Conservation (phyloP, 1,140 invertebrate species). For the Aphelenchoides besseyi region DNA sequence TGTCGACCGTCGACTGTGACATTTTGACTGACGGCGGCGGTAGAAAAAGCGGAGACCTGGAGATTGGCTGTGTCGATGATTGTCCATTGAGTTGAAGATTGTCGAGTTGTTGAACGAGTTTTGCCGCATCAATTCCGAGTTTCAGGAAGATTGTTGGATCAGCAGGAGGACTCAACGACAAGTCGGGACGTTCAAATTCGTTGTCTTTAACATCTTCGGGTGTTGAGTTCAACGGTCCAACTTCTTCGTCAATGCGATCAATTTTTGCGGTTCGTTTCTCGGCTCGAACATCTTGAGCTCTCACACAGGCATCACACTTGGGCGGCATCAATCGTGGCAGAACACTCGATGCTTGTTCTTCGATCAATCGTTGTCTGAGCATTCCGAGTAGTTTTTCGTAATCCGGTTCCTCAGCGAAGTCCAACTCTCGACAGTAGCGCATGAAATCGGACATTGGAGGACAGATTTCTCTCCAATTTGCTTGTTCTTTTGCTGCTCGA, state of each 20-base stretch:
- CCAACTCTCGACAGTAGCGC: slow-evolving; percentile 40
- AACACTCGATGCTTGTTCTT: slow-evolving; percentile 10
- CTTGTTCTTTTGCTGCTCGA: slow-evolving; percentile 40
- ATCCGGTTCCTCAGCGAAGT: slow-evolving; percentile 41
- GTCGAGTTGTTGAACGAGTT: neutral
- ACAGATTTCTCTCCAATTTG: slow-evolving; percentile 47
- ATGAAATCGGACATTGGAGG: slow-evolving; percentile 51
- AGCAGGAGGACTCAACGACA: neutral
- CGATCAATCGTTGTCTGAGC: slow-evolving; percentile 4
- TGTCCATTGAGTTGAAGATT: neutral
- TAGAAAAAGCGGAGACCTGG: neutral
- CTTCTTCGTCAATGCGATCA: neutral
- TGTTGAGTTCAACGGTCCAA: neutral
- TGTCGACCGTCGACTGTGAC: slow-evolving; percentile 17
- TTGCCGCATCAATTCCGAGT: neutral
- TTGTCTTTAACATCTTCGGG: neutral
- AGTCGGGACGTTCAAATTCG: neutral
- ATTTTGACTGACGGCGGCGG: neutral
- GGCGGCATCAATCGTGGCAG: neutral
- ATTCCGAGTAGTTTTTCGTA: slow-evolving; percentile 12
- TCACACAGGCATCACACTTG: slow-evolving; percentile 14
- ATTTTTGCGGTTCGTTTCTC: neutral
- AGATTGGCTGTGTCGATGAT: neutral
- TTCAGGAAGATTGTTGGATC: neutral
- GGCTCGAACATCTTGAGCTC: neutral